Evolutionary conservation across 2,113 vertebrate species (phyloP).

Genomic region (Lonchura striata): DNA sequence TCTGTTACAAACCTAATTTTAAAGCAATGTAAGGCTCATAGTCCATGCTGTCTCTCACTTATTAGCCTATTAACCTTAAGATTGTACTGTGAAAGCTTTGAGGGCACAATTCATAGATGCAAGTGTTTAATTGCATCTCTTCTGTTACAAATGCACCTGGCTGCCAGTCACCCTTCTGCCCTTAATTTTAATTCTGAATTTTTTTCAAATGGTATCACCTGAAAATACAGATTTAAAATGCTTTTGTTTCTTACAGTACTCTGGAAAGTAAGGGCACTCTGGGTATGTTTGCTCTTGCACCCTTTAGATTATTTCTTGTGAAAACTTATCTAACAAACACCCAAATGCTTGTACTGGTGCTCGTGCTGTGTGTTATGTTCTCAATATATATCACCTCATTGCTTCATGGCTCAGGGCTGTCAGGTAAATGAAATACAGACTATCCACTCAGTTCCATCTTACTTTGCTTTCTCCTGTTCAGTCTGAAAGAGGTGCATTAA

Average conservation of each 20-base stretch:
- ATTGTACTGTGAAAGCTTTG: neutral
- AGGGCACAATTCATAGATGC: neutral
- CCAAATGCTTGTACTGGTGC: neutral
- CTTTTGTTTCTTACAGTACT: neutral
- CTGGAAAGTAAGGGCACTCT: neutral
- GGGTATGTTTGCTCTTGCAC: neutral
- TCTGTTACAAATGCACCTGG: neutral
- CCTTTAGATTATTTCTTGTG: neutral
- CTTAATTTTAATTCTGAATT: neutral
- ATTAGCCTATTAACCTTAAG: neutral
- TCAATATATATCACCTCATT: neutral
- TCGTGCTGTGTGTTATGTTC: neutral
- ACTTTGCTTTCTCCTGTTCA: neutral
- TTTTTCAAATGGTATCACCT: neutral
- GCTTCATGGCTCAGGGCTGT: neutral
- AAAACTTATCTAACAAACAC: neutral
- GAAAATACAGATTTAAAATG: neutral
- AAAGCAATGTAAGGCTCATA: neutral
- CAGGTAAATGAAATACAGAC: neutral
- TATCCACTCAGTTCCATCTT: neutral
- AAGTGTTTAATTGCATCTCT: neutral
- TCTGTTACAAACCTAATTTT: neutral
- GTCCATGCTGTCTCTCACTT: neutral
- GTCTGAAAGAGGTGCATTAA: neutral
- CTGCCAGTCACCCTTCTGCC: neutral